phyloP scores from a whole-genome alignment of 2,888 invertebrate genomes.

The Drymonia ruficornis region DNA sequence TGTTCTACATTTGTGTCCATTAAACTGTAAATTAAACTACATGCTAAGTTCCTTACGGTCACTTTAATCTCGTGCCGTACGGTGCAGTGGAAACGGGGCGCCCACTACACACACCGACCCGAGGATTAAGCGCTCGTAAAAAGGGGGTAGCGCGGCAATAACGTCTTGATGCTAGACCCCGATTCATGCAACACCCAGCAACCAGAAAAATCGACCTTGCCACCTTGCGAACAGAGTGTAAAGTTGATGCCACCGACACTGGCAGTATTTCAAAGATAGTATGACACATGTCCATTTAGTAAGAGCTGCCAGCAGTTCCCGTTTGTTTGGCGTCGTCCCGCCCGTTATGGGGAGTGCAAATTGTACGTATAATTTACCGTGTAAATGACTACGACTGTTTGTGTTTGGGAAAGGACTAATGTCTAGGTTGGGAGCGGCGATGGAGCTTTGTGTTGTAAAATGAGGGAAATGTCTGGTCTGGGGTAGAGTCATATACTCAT shows the following conservation, averaged over 20 bases:
- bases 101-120: conserved; percentile 50
- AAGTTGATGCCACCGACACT: conserved; percentile 14
- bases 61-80: conserved; percentile 26
- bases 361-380: conserved; percentile 39
- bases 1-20: too few species aligned
- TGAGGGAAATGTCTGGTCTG: neutral
- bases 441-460: neutral
- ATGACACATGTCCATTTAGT: conserved; percentile 68
- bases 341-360: conserved; percentile 34
- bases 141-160: conserved; percentile 72
- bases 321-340: conserved; percentile 44
- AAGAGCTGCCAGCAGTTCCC: conserved; percentile 51
- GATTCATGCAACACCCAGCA: conserved; percentile 31
- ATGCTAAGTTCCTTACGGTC: neutral
- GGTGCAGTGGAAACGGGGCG: conserved; percentile 42
- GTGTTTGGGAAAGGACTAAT: conserved; percentile 23
- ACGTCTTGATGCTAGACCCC: conserved; percentile 72
- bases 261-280: conserved; percentile 52
- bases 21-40: neutral
- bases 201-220: conserved; percentile 32
- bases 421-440: neutral
- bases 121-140: conserved; percentile 81
- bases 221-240: conserved; percentile 22
- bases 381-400: conserved; percentile 32
- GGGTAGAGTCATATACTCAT: neutral